Base-by-base conservation (phyloP, 2,888 invertebrate genomes). In the Cephonodes hylas region DNA sequence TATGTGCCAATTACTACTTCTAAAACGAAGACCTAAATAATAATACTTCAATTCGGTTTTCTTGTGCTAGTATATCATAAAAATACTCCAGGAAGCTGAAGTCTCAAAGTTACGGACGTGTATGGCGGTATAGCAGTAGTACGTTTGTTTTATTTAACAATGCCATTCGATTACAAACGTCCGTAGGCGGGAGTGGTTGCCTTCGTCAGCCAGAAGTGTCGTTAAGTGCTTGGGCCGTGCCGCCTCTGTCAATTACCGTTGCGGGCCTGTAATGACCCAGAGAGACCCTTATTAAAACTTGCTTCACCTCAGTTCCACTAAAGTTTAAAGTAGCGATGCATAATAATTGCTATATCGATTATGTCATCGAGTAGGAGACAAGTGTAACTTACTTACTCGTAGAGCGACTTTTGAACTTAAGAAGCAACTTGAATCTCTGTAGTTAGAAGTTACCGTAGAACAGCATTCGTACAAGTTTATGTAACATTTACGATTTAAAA, bases 261-360 rank as follows among this genome's bases (percentile, higher is more conserved):
- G 80, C 81, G 84, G 80, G 80, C 76, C 81, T 73, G 84, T 88
- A 89, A 88, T 86, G 88, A 87, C 86, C 86, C 84, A 80, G 74
- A 79, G 84, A 81, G 84, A 86, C 88, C 89, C 87, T 88, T 88
- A 88, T 88, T 88, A 88, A 87, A 89, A 88, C 88, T 88, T 86
- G 79, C 84, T 82, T 81, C 79, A 79, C 80, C 81, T 81, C 78
- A 77, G 81, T 81, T 77, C 78, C 73, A 76, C 79, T 80, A 78
- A 86, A 89, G 80, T 88, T 88, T 83, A 80, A 82, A 86, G 84
- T 84, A 86, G 86, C 84, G 85, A 84, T 83, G 85, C 53, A 53
- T 53, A 53, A 53, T 88, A 84, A 88, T 87, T 84, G 79, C 80
- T 79, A 82, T 82, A 82, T 85, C 80, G 82, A 86, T 85, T 53